Evolutionary conservation across 2,113 vertebrate genomes (phyloP).

Genomic region (Gallinago media): DNA sequence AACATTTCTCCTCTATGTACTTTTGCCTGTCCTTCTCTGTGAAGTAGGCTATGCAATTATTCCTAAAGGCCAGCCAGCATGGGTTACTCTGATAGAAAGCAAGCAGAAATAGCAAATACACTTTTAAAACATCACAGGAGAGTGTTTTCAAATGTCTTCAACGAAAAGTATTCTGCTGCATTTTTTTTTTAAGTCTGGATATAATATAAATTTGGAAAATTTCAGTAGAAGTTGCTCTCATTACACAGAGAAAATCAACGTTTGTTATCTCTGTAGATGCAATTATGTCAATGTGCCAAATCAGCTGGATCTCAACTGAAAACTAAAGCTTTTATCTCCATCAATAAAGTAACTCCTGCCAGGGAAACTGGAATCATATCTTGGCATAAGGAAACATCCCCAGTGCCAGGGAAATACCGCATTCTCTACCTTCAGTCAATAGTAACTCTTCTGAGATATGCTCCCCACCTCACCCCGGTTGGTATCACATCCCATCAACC

Average conservation of each 20-base stretch:
- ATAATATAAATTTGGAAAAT: not conserved
- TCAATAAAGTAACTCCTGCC: not conserved
- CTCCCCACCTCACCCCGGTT: fast-evolving
- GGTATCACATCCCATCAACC: not conserved
- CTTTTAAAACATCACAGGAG: not conserved
- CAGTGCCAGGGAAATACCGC: not conserved
- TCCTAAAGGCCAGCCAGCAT: not conserved
- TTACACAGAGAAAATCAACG: not conserved
- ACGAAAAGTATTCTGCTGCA: not conserved
- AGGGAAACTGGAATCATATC: not conserved
- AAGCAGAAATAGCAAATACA: not conserved
- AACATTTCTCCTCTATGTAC: not conserved
- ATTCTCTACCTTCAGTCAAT: not conserved
- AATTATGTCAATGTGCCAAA: not conserved
- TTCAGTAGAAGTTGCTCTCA: not conserved
- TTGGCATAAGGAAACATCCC: not conserved
- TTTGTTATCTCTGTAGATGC: not conserved
- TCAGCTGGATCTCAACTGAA: not conserved
- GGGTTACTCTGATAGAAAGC: not conserved
- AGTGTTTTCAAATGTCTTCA: not conserved
- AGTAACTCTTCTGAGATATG: not conserved
- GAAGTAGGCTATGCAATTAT: not conserved
- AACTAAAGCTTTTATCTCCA: not conserved
- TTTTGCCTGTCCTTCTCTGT: not conserved
- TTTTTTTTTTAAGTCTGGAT: not conserved